Percentiles rank a stretch among this genome's conserved stretches.
These are phyloP conservation scores for Murina feae DNA, from an alignment of 2,113 vertebrate genomes.

Conservation along the genomic window DNA sequence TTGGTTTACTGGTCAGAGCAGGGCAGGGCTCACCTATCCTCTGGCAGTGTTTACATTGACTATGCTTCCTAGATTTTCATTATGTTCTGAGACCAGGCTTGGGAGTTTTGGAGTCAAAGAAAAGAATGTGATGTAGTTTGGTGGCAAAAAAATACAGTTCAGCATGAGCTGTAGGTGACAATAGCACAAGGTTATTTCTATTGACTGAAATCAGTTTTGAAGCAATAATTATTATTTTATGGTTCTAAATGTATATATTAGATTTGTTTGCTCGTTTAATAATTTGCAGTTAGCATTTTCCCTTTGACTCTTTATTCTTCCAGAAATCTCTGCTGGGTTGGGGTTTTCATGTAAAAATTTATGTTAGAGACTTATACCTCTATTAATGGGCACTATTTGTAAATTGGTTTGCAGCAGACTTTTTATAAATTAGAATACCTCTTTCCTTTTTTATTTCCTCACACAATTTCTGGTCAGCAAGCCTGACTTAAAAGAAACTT, in stretches of 20 bases:
- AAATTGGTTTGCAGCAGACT: background rate
- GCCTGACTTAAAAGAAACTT: background rate
- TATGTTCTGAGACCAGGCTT: background rate
- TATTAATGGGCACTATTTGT: background rate
- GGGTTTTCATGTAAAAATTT: background rate
- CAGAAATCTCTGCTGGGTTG: slow-evolving; percentile 3
- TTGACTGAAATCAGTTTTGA: slow-evolving; percentile 5
- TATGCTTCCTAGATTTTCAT: background rate
- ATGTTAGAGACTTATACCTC: background rate
- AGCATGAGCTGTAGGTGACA: background rate
- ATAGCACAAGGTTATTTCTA: background rate
- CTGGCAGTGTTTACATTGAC: background rate
- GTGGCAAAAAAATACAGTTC: background rate
- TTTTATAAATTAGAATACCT: background rate
- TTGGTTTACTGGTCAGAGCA: background rate
- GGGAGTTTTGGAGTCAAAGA: background rate
- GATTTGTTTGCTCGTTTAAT: background rate
- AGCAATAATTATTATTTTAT: background rate
- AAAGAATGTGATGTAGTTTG: background rate
- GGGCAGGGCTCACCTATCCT: background rate
- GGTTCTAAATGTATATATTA: background rate
- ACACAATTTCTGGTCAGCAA: background rate
- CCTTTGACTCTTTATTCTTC: slow-evolving; percentile 21
- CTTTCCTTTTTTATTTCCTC: background rate
- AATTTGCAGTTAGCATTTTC: background rate